Evolutionary conservation across 2,113 vertebrate genomes (phyloP).

Genomic region (Chitala chitala): DNA sequence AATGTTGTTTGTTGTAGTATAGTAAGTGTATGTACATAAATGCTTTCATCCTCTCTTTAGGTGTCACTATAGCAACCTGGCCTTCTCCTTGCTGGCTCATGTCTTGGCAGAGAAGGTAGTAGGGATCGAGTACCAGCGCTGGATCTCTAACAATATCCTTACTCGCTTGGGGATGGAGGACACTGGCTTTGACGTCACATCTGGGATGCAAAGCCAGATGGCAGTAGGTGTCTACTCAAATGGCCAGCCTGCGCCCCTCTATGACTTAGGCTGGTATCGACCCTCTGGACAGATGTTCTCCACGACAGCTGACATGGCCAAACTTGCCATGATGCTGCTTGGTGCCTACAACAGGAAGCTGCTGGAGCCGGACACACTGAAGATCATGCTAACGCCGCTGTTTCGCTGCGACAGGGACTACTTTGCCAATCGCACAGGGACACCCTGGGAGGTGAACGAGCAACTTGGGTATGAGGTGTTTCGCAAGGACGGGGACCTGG

Average conservation of each 20-base stretch:
- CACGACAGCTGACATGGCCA: conserved; percentile 79
- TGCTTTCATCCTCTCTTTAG: conserved; percentile 50
- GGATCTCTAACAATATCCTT: conserved; percentile 74
- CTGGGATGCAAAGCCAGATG: conserved; percentile 60
- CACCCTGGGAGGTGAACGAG: conserved; percentile 83
- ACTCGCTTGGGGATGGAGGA: conserved; percentile 76
- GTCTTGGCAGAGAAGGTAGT: conserved; percentile 66
- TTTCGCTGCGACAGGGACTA: conserved; percentile 71
- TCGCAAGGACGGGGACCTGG: conserved; percentile 83
- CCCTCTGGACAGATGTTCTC: conserved; percentile 92
- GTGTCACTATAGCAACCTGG: conserved; percentile 89
- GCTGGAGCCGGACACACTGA: conserved; percentile 69
- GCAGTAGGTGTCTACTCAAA: conserved; percentile 77
- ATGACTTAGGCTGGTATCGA: conserved; percentile 84
- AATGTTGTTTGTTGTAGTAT: neutral
- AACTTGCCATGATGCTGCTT: conserved; percentile 73
- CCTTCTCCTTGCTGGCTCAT: conserved; percentile 81
- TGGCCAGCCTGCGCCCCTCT: conserved; percentile 69
- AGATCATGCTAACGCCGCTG: conserved; percentile 74
- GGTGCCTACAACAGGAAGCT: conserved; percentile 59
- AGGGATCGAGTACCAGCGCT: conserved; percentile 73
- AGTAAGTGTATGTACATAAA: too few species aligned
- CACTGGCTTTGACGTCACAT: conserved; percentile 74
- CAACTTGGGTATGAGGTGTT: conserved; percentile 74
- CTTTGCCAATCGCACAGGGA: conserved; percentile 79